These are phyloP conservation scores for Idris sp. DNA, from an alignment of 1,140 invertebrate species.

Conservation along the genomic window DNA sequence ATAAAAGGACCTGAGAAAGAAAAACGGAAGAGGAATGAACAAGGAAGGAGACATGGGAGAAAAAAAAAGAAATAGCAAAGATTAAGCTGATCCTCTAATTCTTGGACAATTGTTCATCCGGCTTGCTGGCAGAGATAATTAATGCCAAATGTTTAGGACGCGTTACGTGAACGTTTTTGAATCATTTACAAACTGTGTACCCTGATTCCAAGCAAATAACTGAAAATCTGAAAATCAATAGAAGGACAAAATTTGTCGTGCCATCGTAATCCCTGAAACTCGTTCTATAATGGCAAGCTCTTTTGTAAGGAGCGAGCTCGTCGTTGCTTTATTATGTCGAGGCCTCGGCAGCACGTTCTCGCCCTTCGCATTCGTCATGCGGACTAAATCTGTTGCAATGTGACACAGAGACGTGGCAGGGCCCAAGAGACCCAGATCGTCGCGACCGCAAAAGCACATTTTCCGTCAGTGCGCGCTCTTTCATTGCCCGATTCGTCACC, in stretches of 20 bases:
- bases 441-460: constrained; percentile 53
- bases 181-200: constrained; percentile 35
- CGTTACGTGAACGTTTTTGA: neutral
- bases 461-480: constrained; percentile 39
- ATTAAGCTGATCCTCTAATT: too few relatives aligned
- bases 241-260: constrained; percentile 29
- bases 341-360: constrained; percentile 47
- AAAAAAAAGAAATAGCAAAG: too few relatives aligned
- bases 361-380: constrained; percentile 57
- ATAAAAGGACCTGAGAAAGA: too few relatives aligned
- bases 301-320: constrained; percentile 33
- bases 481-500: constrained; percentile 53
- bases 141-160: too few relatives aligned
- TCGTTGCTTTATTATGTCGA: constrained; percentile 52
- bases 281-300: constrained; percentile 44
- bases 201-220: constrained; percentile 37
- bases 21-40: too few relatives aligned
- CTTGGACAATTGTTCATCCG: too few relatives aligned
- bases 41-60: too few relatives aligned
- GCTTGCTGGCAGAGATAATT: too few relatives aligned
- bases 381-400: constrained; percentile 30
- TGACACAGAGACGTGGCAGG: constrained; percentile 20
- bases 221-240: constrained; percentile 49
- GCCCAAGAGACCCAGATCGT: constrained; percentile 12
- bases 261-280: constrained; percentile 44